Evolutionary conservation across 2,888 invertebrate species (phyloP).

Genomic region (Globia sparganii): DNA sequence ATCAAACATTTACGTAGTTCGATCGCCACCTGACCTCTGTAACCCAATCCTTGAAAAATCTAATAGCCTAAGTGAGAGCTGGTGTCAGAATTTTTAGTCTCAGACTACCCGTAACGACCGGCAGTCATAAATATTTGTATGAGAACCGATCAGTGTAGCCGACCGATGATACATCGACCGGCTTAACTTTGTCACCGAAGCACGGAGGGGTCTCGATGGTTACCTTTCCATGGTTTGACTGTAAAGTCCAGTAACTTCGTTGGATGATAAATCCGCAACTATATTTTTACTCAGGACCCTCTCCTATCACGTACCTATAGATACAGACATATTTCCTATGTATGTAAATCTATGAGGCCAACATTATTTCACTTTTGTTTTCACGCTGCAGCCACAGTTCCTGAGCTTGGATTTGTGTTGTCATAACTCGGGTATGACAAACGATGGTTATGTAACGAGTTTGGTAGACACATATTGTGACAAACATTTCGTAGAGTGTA

Average conservation of each 20-base stretch:
- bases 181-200: background rate
- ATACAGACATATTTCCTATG: background rate
- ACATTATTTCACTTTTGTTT: constrained; percentile 29
- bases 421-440: constrained; percentile 32
- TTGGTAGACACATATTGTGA: constrained; percentile 19
- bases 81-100: constrained; percentile 6
- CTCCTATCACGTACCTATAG: background rate
- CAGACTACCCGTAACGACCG: background rate
- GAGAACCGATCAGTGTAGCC: background rate
- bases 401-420: constrained; percentile 31
- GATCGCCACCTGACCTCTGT: constrained; percentile 19
- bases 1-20: constrained; percentile 18
- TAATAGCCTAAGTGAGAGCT: constrained; percentile 13
- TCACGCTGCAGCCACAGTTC: background rate
- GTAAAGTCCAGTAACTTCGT: background rate
- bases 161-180: background rate
- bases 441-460: constrained; percentile 33
- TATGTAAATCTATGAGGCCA: background rate
- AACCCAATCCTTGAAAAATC: constrained; percentile 30
- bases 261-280: background rate
- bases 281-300: background rate
- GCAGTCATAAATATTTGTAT: constrained; percentile 24
- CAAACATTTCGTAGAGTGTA: constrained; percentile 25
- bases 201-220: background rate
- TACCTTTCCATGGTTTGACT: background rate